Evolutionary conservation across 2,113 vertebrate species (phyloP), one percentile per base, ranked within the genome.

Genomic region (Takifugu flavidus): DNA sequence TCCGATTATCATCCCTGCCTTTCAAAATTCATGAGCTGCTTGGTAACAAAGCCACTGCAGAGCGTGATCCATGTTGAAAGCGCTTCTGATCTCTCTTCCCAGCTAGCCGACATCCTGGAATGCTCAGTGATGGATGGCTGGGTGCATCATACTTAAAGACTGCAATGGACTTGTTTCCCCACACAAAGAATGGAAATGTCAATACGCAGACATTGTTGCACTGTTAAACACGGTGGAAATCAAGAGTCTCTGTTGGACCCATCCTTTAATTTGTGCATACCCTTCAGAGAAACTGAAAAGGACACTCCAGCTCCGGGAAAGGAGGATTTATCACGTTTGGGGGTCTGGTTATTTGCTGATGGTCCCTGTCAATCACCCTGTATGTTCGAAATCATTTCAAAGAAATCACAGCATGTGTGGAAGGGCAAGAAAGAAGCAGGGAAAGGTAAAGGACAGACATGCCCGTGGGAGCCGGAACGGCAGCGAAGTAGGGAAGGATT

Each of bases 71-170:
- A 57, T 54, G 63, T 53, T 53, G 59, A 65, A 69, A 67, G 29
- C 67, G 55, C 56, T 58, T 73, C 13, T 66, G 73, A 74, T 77
- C 57, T 78, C 59, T 58, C 47, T 54, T 62, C 47, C 45, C 49
- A 49, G 29, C 15, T 42, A 59, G 67, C 50, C 26, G 45, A 53
- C 63, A 60, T 70, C 76, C 68, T 70, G 3, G n/a, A 31, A 65
- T 59, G 65, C 68, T 73, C 70, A 42, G 44, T 52, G 51, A 71
- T 66, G 64, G 64, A 73, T 75, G 62, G 61, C 49, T 14, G 13
- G 55, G 39, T 53, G 56, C 58, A 56, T 34, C 58, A 63, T 65
- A 78, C 82, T 76, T 76, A 76, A 83, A 79, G 74, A 56, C 47
- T 67, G 34, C 74, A 67, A n/a, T 72, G 65, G 49, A 27, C 12